Evolutionary conservation across 1,140 invertebrate genomes (phyloP), one percentile per base, ranked within the genome.

Genomic region (Calliopsis andreniformis): DNA sequence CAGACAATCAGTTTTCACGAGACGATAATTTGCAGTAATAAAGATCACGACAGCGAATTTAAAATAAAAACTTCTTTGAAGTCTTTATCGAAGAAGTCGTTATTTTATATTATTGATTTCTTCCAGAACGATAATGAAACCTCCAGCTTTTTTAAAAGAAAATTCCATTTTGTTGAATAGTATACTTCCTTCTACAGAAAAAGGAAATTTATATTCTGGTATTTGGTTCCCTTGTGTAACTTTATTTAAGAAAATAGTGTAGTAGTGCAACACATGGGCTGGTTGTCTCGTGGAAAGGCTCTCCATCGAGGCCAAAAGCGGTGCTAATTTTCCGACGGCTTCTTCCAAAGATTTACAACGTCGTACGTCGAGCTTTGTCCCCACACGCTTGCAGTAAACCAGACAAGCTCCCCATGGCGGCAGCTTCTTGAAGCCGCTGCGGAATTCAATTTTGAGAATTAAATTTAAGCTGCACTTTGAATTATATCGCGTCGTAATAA

Each of bases 391-490:
- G 16, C 23, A 62, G 32, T 39, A 62, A 51, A 71, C 62, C 56
- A 62, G 20, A 51, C 18, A 49, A 16, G 30, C 14, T n/a, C n/a
- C 18, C 1, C 10, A 20, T 6, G 14, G 10, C 3, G 23, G 47
- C 12, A 18, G 47, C 32, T 45, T n/a, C 61, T 66, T 45, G 16
- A 73, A 73, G 39, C 67, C 45, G 39, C 53, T 45, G 62, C 12
- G 16, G 51, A 35, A 73, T 67, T 73, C 71, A 73, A 73, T 73
- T 73, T 67, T 56, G 39, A 73, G 62, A 73, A 73, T 73, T 73
- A 73, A 56, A 56, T 67, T 67, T 67, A 67, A 73, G 62, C 62
- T 56, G 39, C 62, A 56, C 49, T 42, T 42, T 66, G 61, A 73
- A 73, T 51, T 64, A 73, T 66, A 66, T 43, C 47, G 43, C 14